Evolutionary conservation across 2,888 invertebrate species (phyloP).

Genomic region (Globia sparganii): DNA sequence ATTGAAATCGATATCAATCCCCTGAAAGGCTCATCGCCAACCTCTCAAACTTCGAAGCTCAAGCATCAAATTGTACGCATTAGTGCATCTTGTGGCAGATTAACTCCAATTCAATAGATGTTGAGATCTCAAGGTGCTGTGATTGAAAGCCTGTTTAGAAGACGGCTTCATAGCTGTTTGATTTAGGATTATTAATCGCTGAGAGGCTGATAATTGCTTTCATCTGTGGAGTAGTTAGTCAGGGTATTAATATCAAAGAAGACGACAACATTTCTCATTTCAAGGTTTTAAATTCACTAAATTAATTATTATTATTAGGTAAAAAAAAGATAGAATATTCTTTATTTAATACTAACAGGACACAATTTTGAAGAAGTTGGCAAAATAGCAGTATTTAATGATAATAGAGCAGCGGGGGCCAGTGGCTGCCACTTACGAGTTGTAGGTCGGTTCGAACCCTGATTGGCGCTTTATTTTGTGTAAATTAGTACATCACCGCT

Average conservation of each 20-base stretch:
- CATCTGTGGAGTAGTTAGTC: background rate
- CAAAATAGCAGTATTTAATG: too few species aligned
- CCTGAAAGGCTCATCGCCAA: slow-evolving; percentile 32
- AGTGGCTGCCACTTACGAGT: too few species aligned
- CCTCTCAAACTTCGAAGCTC: slow-evolving; percentile 19
- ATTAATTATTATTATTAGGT: too few species aligned
- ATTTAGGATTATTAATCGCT: slow-evolving; percentile 18
- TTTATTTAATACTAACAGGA: background rate
- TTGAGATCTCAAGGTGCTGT: slow-evolving; percentile 41
- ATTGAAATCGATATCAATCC: slow-evolving; percentile 26
- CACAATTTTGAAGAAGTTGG: background rate
- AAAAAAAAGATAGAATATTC: background rate
- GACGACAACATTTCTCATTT: background rate
- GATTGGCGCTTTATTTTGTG: too few species aligned
- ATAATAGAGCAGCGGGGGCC: too few species aligned
- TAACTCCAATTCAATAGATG: slow-evolving; percentile 42
- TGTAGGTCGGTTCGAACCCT: too few species aligned
- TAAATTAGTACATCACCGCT: too few species aligned
- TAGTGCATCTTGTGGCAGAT: slow-evolving; percentile 55
- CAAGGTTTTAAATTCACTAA: background rate
- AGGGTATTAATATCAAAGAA: background rate
- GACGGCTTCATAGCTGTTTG: slow-evolving; percentile 32
- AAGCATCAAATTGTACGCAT: slow-evolving; percentile 46
- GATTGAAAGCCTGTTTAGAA: slow-evolving; percentile 47
- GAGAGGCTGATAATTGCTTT: slow-evolving; percentile 3